Evolutionary conservation across 1,140 invertebrate species (phyloP).

Genomic region (Drosophila aff.): DNA sequence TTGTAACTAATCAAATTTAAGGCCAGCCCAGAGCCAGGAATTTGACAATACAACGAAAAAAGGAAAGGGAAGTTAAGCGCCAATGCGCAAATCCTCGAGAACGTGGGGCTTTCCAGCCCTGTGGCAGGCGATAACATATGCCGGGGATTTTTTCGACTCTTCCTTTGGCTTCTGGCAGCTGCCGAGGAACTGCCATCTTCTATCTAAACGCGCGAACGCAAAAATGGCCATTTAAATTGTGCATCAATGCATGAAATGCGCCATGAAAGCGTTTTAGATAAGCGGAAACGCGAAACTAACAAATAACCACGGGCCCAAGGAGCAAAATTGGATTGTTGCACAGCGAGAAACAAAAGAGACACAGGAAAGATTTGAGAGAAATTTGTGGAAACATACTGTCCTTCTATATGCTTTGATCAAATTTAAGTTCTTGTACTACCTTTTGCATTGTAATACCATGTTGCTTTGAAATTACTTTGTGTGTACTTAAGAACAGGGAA

Average conservation of each 20-base stretch:
- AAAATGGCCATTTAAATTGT: constrained; percentile 74
- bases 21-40: neutral
- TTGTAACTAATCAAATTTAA: constrained; percentile 68
- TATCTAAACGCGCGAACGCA: constrained; percentile 56
- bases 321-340: constrained; percentile 13
- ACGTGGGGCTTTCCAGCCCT: constrained; percentile 10
- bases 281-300: constrained; percentile 65
- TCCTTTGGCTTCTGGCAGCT: constrained; percentile 35
- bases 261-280: constrained; percentile 75
- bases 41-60: neutral
- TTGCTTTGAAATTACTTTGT: neutral
- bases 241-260: constrained; percentile 78
- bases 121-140: constrained; percentile 60
- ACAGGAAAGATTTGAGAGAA: neutral
- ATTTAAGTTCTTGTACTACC: neutral
- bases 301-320: constrained; percentile 49
- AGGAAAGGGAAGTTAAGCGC: constrained; percentile 12
- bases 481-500: neutral
- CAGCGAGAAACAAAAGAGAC: neutral
- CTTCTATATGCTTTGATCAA: neutral
- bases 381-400: neutral
- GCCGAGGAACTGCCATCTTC: constrained; percentile 44
- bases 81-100: constrained; percentile 44
- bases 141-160: constrained; percentile 32
- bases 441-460: neutral